A percentile compares a stretch with the other conserved stretches of the same genome.
Conservation (phyloP, 2,888 invertebrate genomes). For the Polydrusus pterygomalis region DNA sequence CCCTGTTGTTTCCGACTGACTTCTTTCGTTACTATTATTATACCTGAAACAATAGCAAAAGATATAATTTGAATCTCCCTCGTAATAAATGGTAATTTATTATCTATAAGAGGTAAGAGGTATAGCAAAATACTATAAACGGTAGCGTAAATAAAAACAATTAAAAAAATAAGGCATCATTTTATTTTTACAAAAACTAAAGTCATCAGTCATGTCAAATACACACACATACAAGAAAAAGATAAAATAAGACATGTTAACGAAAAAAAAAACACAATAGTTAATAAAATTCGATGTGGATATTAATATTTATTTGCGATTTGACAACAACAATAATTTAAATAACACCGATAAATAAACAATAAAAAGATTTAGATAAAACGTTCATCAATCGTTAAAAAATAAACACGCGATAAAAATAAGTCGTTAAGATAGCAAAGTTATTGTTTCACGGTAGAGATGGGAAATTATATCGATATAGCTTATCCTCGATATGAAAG, state of each 20-base stretch:
- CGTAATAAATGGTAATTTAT: too few species aligned
- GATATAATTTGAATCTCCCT: too few species aligned
- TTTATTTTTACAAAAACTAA: too few species aligned
- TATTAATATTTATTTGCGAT: background rate
- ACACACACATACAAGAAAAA: background rate
- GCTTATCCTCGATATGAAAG: too few species aligned
- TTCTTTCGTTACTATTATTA: conserved; percentile 70
- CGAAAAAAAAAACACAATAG: background rate
- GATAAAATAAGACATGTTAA: background rate
- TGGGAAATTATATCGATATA: background rate
- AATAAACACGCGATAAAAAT: background rate
- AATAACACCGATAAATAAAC: conserved; percentile 1
- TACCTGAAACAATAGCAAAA: conserved; percentile 56
- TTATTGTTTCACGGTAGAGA: background rate
- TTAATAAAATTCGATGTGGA: background rate
- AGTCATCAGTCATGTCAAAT: background rate
- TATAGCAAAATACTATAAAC: too few species aligned
- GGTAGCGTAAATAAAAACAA: too few species aligned
- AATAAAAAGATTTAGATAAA: conserved; percentile 13
- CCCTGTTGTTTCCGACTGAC: conserved; percentile 70
- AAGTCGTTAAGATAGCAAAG: background rate
- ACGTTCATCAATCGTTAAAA: conserved; percentile 1
- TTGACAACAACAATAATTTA: background rate
- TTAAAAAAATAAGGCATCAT: too few species aligned
- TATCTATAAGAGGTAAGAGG: too few species aligned